Evolutionary conservation across 1,140 invertebrate species (phyloP), one percentile per base, ranked within the genome.

Genomic region (Aphelinus certus): DNA sequence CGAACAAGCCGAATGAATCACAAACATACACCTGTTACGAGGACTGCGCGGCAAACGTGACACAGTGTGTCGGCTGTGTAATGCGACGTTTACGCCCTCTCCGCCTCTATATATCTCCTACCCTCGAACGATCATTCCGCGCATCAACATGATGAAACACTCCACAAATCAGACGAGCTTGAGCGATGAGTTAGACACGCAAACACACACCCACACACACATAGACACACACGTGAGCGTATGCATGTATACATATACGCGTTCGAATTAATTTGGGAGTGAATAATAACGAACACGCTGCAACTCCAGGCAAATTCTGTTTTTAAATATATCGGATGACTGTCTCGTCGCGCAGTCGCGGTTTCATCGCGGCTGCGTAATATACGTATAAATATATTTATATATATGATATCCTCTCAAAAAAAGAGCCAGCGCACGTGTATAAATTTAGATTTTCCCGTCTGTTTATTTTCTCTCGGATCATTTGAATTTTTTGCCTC

Each of bases 21-120:
- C 61, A 57, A 74, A 69, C 66, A 69, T 74, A 69, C 58, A 70
- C 51, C 49, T 74, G 51, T 73, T 68, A 67, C 46, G 45, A 73
- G n/a, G 57, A 71, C 57, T 49, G 43, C 45, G 48, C 26, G n/a
- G 53, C 55, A 3, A 53, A 53, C 10, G 56, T 64, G 63, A 53
- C 3, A 51, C 26, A 26, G 26, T 26, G 26, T 26, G n/a, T 70
- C 46, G 58, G 51, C 45, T 60, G 42, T 51, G 49, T 58, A 66
- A 65, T 64, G 46, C 48, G 67, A 75, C 42, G 67, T 70, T 70
- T 43, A 75, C 48, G 47, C 42, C 62, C 26, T 63, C 60, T 49
- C 68, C 1, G 4, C 49, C 7, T 45, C 57, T 61, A 42, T 61
- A 7, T 45, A 4, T 61, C 4, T 43, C 57, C 47, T 45, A 5